phyloP scores from a whole-genome alignment of 64 coral and sea anemone species.

The Orbicella faveolata region DNA sequence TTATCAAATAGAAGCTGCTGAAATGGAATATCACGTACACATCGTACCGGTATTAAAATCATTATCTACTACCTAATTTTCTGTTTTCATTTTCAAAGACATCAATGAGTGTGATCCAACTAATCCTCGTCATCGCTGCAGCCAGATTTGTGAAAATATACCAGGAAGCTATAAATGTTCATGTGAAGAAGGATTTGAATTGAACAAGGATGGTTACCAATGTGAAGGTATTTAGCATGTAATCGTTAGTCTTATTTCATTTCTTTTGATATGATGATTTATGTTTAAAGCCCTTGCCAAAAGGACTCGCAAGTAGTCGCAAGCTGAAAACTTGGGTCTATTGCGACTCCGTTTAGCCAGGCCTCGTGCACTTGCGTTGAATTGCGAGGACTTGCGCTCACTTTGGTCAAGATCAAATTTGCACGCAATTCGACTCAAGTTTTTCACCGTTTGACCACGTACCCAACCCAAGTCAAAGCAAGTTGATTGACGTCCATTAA shows the following conservation, averaged over 20 bases:
- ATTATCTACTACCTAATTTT: not conserved
- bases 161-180: conserved; percentile 38
- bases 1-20: not conserved
- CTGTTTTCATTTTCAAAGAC: not conserved
- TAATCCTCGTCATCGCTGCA: not conserved
- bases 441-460: too few relatives aligned
- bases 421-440: too few relatives aligned
- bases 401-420: too few relatives aligned
- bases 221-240: not conserved
- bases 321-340: too few relatives aligned
- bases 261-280: not conserved
- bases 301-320: too few relatives aligned
- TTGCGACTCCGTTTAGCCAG: too few relatives aligned
- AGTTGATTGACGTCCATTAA: too few relatives aligned
- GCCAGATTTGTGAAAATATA: conserved; percentile 47
- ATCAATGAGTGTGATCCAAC: conserved; percentile 24
- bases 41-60: not conserved
- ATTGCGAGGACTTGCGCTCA: too few relatives aligned
- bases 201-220: conserved; percentile 25
- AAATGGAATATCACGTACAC: not conserved
- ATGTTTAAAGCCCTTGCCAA: too few relatives aligned
- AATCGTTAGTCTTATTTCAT: not conserved
- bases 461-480: too few relatives aligned
- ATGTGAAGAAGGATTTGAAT: conserved; percentile 23
- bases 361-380: too few relatives aligned